Base-by-base conservation (phyloP, 2,888 invertebrate species). In the Hanleya hanleyi region DNA sequence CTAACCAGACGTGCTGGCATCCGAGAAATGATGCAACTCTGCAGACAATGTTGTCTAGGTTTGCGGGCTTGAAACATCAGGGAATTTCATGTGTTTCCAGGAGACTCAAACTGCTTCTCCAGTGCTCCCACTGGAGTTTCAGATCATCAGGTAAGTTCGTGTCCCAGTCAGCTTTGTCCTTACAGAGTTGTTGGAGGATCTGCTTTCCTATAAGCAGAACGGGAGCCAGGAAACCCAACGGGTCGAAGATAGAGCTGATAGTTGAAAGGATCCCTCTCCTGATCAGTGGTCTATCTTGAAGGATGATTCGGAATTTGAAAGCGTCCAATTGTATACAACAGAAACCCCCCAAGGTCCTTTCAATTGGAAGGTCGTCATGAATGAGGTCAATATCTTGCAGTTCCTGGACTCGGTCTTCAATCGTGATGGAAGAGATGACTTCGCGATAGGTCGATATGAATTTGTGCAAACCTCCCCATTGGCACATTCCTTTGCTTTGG, bases 381-480 rank as follows among this genome's bases (percentile, higher is more conserved):
- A 18, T 22, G 5, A 71, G 33, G 35, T 71, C 71, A 26, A 67
- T 41, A 41, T 26, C 49, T 26, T 47, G 22, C 22, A 66, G 18
- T 0, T 36, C 74, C 38, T 62, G 69, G 12, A 75, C 78, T 70
- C 77, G 29, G 32, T 78, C 81, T 41, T 73, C 68, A 0, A 36
- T 9, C 0, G 74, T 50, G 15, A 81, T 33, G 3, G 49, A 9
- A 1, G 71, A 22, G 1, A 81, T 7, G 18, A 82, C 81, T 15
- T 72, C 72, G 36, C 67, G 61, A 22, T 67, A 71, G 64, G 82
- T 85, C 0, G 78, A 79, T 0, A 71, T n/a, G 62, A 80, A 78
- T 51, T 82, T 81, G 73, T 77, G 76, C 6, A 83, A 57, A 3
- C 74, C 76, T 57, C 77, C 76, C 33, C 70, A 69, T 1, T 47